Evolutionary conservation across 2,888 invertebrate genomes (phyloP).

Genomic region (Spodoptera littoralis): DNA sequence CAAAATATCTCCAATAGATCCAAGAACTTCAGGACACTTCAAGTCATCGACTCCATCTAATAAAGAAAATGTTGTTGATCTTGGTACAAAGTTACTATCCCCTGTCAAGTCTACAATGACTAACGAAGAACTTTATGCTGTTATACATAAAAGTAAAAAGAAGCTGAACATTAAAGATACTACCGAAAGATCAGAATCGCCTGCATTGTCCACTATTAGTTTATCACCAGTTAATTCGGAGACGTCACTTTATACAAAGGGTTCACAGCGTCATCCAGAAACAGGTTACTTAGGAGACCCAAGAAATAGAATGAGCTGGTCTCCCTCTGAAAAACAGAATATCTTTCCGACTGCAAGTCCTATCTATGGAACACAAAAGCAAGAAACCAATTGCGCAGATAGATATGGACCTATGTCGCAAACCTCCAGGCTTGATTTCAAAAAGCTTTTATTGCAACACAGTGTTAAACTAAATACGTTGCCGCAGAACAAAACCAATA

Average conservation of each 20-base stretch:
- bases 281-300: constrained; percentile 90
- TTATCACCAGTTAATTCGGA: constrained; percentile 87
- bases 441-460: constrained; percentile 93
- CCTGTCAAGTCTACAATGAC: constrained; percentile 93
- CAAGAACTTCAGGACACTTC: constrained; percentile 89
- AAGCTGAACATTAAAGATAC: constrained; percentile 91
- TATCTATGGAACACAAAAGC: constrained; percentile 70
- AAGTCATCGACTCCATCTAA: constrained; percentile 91
- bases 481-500: constrained; percentile 88
- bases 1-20: constrained; percentile 91
- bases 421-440: constrained; percentile 95
- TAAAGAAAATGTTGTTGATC: constrained; percentile 84
- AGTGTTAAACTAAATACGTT: constrained; percentile 90
- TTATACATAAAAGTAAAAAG: constrained; percentile 93
- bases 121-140: constrained; percentile 93
- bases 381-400: constrained; percentile 89
- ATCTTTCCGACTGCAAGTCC: constrained; percentile 65
- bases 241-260: constrained; percentile 79
- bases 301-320: constrained; percentile 90
- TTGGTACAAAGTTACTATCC: constrained; percentile 87
- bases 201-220: constrained; percentile 81
- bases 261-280: constrained; percentile 87
- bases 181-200: constrained; percentile 84
- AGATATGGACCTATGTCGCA: constrained; percentile 90
- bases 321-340: constrained; percentile 85